phyloP scores from a whole-genome alignment of 2,113 vertebrate species.

The Halcyon malimbica region DNA sequence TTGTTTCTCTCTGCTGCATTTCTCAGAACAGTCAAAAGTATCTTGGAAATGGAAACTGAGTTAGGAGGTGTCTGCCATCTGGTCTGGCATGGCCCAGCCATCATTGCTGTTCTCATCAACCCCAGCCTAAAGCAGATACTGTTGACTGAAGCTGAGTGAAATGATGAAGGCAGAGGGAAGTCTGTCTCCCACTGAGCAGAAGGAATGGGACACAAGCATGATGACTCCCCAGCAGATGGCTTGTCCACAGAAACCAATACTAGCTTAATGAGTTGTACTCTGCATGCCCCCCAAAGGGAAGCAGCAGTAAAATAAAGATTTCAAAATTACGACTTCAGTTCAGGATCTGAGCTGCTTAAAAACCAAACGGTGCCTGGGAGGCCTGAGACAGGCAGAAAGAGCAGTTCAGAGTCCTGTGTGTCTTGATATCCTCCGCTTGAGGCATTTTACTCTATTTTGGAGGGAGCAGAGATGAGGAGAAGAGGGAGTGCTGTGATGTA shows the following conservation, averaged over 20 bases:
- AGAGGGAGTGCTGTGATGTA: not conserved
- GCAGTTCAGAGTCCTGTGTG: not conserved
- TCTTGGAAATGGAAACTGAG: not conserved
- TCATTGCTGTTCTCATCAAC: not conserved
- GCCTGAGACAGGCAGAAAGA: not conserved
- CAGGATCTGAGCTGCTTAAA: not conserved
- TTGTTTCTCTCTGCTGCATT: not conserved
- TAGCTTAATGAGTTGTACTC: not conserved
- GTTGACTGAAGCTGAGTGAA: not conserved
- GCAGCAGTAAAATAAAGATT: not conserved
- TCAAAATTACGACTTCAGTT: not conserved
- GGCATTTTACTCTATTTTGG: not conserved
- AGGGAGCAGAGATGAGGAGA: not conserved
- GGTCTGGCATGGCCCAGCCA: not conserved
- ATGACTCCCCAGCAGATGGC: constrained; percentile 22
- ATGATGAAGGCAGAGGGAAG: not conserved
- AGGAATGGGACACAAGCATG: not conserved
- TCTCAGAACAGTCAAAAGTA: not conserved
- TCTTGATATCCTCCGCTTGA: not conserved
- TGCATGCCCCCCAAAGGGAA: not conserved
- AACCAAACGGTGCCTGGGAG: not conserved
- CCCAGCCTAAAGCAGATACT: not conserved
- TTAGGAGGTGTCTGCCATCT: not conserved
- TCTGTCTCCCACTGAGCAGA: not conserved
- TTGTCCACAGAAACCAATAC: not conserved